Evolutionary conservation across 2,797 vertebrate genomes (phyloP), one percentile per base, ranked within the genome.

Genomic region (Coendou prehensilis): DNA sequence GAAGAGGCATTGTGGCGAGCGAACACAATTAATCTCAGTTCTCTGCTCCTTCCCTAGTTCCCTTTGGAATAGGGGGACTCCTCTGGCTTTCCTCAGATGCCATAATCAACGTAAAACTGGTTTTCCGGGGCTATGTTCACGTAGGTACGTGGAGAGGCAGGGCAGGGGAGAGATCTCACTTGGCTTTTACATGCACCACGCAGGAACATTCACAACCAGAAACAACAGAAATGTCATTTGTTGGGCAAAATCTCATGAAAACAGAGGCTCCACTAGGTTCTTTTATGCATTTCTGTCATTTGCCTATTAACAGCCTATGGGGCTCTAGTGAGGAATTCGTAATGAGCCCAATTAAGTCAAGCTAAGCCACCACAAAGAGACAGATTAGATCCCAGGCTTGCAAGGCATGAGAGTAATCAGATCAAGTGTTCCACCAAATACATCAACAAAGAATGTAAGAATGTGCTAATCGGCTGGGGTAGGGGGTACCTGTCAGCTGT

Each of bases 61-160:
- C 87, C 95, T 97, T 54, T 96, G 97, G 94, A 97, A 88, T 98
- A 98, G 67, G 91, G 97, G 89, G 98, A 97, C 93, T 94, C 78
- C 92, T 98, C 96, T 96, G 97, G 89, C 97, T 98, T 97, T 97
- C 95, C 97, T 96, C 96, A 96, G 95, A 93, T 67, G 87, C 97
- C 87, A 95, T 67, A 59, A 59, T 80, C 50, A 82, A 57, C 54
- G 78, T 91, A 97, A 97, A 96, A 52, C 17, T 0, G 0, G 69
- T 89, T 79, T 94, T 96, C 20, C 56, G 89, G 91, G 96, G 96
- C 90, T 86, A 75, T 3, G 0, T 6, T 0, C 47, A 69, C 82
- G 37, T 54, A 63, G 11, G 47, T 73, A 56, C 7, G 59, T 13
- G 50, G 73, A 86, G 41, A 67, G 5, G 23, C 20, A 80, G 85